These are phyloP conservation scores for Myotis yumanensis DNA, from an alignment of 2,113 vertebrate genomes.

Conservation along the genomic window DNA sequence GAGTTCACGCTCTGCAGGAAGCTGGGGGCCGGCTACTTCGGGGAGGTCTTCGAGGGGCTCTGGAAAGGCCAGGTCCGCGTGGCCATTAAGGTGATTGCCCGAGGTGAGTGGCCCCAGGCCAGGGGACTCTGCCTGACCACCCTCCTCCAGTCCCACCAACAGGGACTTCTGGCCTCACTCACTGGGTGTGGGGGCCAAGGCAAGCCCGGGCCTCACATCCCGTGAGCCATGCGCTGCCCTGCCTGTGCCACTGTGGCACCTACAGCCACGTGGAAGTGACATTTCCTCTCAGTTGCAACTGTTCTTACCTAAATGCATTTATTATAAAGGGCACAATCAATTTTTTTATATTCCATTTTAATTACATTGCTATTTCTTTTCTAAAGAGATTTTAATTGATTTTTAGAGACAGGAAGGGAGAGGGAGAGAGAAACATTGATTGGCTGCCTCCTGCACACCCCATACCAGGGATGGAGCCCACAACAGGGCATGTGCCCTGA, in stretches of 20 bases:
- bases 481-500: background rate
- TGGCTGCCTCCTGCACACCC: background rate
- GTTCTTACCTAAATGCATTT: background rate
- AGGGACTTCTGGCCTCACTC: background rate
- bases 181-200: background rate
- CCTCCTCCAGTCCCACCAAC: background rate
- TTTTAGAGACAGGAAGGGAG: background rate
- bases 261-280: fast-evolving
- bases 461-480: background rate
- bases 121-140: background rate
- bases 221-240: fast-evolving
- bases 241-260: fast-evolving
- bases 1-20: constrained; percentile 85
- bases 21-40: constrained; percentile 87
- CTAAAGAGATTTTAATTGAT: background rate
- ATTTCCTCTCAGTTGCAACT: background rate
- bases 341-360: background rate
- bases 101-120: constrained; percentile 70
- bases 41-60: constrained; percentile 85
- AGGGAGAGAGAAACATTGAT: background rate
- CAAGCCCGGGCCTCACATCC: background rate
- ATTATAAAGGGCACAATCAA: too few species aligned
- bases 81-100: constrained; percentile 89
- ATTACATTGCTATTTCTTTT: background rate
- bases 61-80: constrained; percentile 88